These are phyloP conservation scores for Hirtodrosophila trivittata DNA, from an alignment of 2,888 invertebrate species.

Conservation along the genomic window DNA sequence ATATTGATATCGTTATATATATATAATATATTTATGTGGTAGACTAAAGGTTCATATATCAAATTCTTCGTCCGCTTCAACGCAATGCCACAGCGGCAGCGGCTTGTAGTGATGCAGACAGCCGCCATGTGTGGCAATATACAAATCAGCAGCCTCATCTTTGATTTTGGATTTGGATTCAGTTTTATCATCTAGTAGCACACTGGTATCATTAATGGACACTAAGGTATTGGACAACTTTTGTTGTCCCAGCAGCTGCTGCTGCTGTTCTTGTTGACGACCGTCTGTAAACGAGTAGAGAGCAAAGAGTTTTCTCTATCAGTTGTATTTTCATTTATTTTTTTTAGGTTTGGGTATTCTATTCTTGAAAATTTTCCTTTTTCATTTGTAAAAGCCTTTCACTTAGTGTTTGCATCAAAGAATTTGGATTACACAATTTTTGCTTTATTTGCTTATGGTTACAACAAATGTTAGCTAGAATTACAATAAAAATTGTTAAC, in stretches of 20 bases:
- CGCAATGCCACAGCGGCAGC: conserved; percentile 22
- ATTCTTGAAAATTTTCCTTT: conserved; percentile 16
- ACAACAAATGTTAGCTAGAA: no score
- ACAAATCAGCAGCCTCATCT: conserved; percentile 70
- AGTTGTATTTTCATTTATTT: conserved; percentile 41
- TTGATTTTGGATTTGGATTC: conserved; percentile 38
- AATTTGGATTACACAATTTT: no score
- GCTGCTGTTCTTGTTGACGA: conserved; percentile 37
- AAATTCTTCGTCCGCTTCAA: conserved; percentile 54
- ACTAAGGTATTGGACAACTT: conserved; percentile 43
- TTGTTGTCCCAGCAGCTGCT: conserved; percentile 27
- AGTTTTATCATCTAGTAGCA: conserved; percentile 44
- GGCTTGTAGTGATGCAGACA: conserved; percentile 66
- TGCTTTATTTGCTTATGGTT: no score
- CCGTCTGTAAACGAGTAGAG: conserved; percentile 73
- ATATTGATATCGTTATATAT: conserved; percentile 2
- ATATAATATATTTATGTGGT: conserved; percentile 13
- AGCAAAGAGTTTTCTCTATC: conserved; percentile 65
- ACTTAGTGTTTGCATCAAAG: no score
- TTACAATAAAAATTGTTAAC: no score
- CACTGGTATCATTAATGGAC: conserved; percentile 35
- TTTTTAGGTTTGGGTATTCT: conserved; percentile 2
- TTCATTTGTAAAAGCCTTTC: conserved; percentile 6
- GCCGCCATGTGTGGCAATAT: conserved; percentile 78
- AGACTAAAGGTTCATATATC: conserved; percentile 49